Percentiles rank a stretch among this genome's conserved stretches.
Evolutionary conservation across 1,140 invertebrate species (phyloP).

Genomic region (Anagrus nilaparvatae): DNA sequence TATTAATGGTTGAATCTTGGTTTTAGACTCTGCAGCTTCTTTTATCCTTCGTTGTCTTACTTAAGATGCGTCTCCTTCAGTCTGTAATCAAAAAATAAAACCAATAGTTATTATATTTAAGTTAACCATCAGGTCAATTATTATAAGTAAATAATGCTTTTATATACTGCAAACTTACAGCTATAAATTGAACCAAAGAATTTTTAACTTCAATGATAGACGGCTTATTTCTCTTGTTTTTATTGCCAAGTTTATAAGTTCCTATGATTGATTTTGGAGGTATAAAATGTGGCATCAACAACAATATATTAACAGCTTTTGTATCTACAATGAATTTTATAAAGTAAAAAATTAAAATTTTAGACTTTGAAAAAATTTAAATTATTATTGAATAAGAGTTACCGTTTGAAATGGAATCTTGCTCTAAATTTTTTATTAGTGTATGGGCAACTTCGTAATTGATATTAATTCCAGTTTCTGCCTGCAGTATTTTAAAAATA

Average conservation of each 20-base stretch:
- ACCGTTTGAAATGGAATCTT: background rate
- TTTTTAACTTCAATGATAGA: conserved; percentile 5
- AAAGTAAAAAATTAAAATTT: background rate
- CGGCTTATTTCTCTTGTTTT: conserved; percentile 4
- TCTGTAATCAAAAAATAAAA: conserved; percentile 10
- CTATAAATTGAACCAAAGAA: background rate
- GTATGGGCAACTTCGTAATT: background rate
- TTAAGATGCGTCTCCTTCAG: background rate
- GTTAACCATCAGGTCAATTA: conserved; percentile 2
- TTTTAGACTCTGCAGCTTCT: background rate
- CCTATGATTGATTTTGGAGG: conserved; percentile 6
- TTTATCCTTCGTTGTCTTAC: background rate
- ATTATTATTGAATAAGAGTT: too few species aligned
- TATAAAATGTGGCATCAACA: conserved; percentile 6
- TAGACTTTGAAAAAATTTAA: background rate
- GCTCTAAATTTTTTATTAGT: background rate
- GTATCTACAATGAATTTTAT: conserved; percentile 8
- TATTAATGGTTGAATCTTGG: conserved; percentile 5
- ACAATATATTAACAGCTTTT: background rate
- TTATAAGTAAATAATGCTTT: conserved; percentile 2
- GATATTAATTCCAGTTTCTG: background rate
- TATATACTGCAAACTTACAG: conserved; percentile 7
- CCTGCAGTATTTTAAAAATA: background rate
- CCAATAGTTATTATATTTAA: conserved; percentile 8
- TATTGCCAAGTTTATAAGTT: too few species aligned